Base-by-base conservation (phyloP, 2,113 vertebrate genomes). In the Pica pica region DNA sequence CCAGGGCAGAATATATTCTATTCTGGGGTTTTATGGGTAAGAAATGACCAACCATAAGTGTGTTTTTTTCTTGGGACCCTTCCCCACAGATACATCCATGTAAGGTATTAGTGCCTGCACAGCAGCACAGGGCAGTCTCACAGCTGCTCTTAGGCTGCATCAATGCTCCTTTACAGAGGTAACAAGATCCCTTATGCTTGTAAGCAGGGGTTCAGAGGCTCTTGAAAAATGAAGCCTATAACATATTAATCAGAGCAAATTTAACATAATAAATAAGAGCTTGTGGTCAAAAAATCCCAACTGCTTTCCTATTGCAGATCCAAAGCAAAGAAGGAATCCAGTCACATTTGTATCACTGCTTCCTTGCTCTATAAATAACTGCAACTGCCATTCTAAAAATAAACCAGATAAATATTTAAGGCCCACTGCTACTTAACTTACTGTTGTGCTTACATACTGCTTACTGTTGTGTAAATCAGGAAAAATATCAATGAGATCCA, bases 321-420 rank as follows among this genome's bases (percentile, higher is more conserved):
- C 39, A 78, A 82, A 87, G 53, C 3, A 5, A 87, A 93, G 57
- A 69, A 92, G 63, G 55, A 87, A 91, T 88, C 63, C 78, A 73
- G 81, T 79, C 75, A 91, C 87, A 83, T 95, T 93, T 86, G 16
- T 44, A 73, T 73, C 87, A 50, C 41, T 87, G 63, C 42, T 95
- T 95, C 87, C 67, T 80, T 61, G 42, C 71, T 83, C 65, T 23
- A 94, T 76, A 93, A 94, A 95, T 94, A 96, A 78, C 78, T 74
- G 61, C 71, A 88, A 91, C 18, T 63, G 71, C 60, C 67, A 47
- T 49, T 64, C 87, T 63, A 94, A 95, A 95, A 95, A 95, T 95
- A 96, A 85, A 79, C 15, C 55, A 61, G 46, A 75, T 61, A 94
- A 93, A 91, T 95, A 95, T 91, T 93, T 94, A 95, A 90, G 91